Conservation (phyloP, 1,140 invertebrate genomes). For the Laupala kohalensis region DNA sequence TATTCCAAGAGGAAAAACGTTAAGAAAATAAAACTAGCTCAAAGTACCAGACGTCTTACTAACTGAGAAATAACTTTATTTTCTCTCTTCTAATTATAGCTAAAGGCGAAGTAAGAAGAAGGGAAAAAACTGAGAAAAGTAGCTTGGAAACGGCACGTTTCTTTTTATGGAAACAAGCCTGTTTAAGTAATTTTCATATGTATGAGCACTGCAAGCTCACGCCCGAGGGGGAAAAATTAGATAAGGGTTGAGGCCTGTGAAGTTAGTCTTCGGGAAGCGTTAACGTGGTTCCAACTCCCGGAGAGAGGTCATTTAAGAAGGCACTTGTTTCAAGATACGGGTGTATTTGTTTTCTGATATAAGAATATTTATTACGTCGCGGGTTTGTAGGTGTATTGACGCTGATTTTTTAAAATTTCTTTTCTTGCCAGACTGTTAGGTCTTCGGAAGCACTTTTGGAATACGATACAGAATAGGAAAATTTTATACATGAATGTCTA, state of each 20-base stretch:
- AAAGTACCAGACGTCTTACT: neutral
- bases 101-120: neutral
- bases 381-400: no score
- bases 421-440: no score
- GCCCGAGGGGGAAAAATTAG: neutral
- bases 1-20: neutral
- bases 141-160: neutral
- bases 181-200: neutral
- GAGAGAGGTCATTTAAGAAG: no score
- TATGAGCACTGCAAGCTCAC: neutral
- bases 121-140: neutral
- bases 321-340: no score
- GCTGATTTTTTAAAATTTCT: no score
- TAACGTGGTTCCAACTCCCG: no score
- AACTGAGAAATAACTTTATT: neutral
- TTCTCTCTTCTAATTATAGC: neutral
- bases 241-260: neutral
- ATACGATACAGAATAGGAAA: no score
- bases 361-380: no score
- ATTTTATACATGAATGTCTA: no score
- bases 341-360: no score
- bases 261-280: neutral
- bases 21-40: neutral
- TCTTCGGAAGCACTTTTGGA: no score
- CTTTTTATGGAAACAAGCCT: neutral